These are phyloP conservation scores for Anolis carolinensis DNA, from an alignment of 2,113 vertebrate species.

Conservation along the genomic window DNA sequence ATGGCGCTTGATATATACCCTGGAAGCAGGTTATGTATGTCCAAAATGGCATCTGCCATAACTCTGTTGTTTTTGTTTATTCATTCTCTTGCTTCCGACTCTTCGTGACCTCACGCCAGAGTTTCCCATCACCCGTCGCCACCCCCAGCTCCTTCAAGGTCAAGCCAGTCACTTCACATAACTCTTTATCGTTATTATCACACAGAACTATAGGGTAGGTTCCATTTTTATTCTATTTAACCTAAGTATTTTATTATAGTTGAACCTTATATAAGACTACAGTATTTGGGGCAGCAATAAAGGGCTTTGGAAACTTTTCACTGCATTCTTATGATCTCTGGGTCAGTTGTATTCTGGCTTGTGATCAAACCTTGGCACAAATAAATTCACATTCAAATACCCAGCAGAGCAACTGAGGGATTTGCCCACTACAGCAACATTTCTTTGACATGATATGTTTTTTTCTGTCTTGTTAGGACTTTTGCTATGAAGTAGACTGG, in stretches of 20 bases:
- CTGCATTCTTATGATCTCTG: neutral
- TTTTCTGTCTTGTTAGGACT: neutral
- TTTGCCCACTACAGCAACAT: neutral
- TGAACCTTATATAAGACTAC: too few relatives aligned
- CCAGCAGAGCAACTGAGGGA: fast-evolving
- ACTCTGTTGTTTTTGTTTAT: too few relatives aligned
- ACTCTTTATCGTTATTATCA: neutral
- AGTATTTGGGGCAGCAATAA: neutral
- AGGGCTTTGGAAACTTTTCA: neutral
- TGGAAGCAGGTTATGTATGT: neutral
- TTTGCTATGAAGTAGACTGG: neutral
- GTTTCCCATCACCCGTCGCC: too few relatives aligned
- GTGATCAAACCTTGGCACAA: fast-evolving
- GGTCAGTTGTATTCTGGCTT: neutral
- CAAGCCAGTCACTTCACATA: too few relatives aligned
- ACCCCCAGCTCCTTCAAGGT: too few relatives aligned
- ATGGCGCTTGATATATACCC: neutral
- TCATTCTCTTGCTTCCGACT: too few relatives aligned
- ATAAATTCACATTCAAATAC: neutral
- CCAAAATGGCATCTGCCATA: neutral
- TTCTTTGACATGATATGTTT: fast-evolving
- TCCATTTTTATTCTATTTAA: neutral
- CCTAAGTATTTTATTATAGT: neutral
- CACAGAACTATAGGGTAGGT: fast-evolving
- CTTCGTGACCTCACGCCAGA: too few relatives aligned